These are phyloP conservation scores for Sebastes matsubarae DNA, from an alignment of 2,797 vertebrate species.

Conservation along the genomic window DNA sequence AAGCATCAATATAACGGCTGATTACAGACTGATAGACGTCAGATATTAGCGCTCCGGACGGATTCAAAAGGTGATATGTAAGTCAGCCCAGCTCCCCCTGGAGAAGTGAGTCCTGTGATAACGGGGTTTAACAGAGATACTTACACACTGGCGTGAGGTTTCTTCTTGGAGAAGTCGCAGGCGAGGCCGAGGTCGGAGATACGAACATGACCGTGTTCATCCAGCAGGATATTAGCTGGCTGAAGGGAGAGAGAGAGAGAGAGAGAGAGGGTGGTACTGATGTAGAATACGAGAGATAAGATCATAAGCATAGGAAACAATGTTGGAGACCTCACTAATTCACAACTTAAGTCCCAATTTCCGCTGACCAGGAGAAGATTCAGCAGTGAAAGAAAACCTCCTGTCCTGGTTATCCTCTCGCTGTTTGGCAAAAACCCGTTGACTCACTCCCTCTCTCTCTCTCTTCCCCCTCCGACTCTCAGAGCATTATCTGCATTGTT, in stretches of 20 bases:
- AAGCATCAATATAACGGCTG: no score
- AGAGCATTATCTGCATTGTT: constrained; percentile 40
- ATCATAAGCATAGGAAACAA: constrained; percentile 27
- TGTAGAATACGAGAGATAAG: constrained; percentile 16
- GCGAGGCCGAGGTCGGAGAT: constrained; percentile 98
- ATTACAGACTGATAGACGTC: no score
- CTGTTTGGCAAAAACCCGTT: background rate
- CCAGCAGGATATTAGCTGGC: constrained; percentile 97
- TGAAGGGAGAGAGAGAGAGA: constrained; percentile 46
- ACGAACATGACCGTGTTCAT: constrained; percentile 94
- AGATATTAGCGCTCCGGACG: no score
- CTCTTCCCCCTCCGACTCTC: background rate
- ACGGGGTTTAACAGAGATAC: constrained; percentile 56
- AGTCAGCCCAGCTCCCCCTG: no score
- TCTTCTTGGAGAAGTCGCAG: constrained; percentile 98
- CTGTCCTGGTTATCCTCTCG: constrained; percentile 57
- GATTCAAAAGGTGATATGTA: no score
- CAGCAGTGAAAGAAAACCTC: constrained; percentile 8
- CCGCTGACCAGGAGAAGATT: constrained; percentile 6
- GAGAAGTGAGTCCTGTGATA: no score
- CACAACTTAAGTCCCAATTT: constrained; percentile 47
- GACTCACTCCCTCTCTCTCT: background rate
- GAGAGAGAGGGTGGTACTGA: background rate
- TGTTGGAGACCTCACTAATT: constrained; percentile 42
- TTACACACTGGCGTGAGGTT: constrained; percentile 98